phyloP scores from a whole-genome alignment of 1,140 invertebrate species.

The Gonioctena quinquepunctata region DNA sequence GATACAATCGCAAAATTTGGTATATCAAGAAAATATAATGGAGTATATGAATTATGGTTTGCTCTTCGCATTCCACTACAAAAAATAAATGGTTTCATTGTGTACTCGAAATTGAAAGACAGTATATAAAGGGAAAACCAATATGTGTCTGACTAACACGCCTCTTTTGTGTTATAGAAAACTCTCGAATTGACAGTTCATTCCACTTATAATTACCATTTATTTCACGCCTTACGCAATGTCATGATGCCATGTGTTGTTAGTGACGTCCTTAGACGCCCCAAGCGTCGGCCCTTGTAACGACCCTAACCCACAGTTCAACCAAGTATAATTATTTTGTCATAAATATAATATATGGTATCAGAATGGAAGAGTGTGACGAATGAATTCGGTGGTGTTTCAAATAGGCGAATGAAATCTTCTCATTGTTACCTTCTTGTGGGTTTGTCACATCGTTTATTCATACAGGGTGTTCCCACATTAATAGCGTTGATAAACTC shows the following conservation, averaged over 20 bases:
- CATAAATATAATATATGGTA: background rate
- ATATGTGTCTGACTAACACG: conserved; percentile 33
- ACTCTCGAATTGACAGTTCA: conserved; percentile 51
- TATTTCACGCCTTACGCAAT: conserved; percentile 45
- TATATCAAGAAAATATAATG: too few species aligned
- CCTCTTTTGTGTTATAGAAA: conserved; percentile 42
- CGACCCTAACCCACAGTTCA: background rate
- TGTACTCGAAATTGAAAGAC: too few species aligned
- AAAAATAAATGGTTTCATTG: background rate
- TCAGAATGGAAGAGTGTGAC: background rate
- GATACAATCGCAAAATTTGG: too few species aligned
- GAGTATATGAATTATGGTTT: too few species aligned
- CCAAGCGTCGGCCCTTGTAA: background rate
- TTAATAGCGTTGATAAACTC: too few species aligned
- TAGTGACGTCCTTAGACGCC: conserved; percentile 7
- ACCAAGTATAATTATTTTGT: conserved; percentile 1
- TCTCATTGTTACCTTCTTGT: too few species aligned
- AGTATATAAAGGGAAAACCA: background rate
- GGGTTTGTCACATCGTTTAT: too few species aligned
- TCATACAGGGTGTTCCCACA: too few species aligned
- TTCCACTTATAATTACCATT: conserved; percentile 50
- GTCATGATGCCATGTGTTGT: conserved; percentile 11
- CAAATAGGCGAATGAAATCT: too few species aligned
- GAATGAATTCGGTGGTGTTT: background rate
- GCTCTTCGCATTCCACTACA: background rate